phyloP scores from a whole-genome alignment of 2,113 vertebrate species.

The Actenoides hombroni region DNA sequence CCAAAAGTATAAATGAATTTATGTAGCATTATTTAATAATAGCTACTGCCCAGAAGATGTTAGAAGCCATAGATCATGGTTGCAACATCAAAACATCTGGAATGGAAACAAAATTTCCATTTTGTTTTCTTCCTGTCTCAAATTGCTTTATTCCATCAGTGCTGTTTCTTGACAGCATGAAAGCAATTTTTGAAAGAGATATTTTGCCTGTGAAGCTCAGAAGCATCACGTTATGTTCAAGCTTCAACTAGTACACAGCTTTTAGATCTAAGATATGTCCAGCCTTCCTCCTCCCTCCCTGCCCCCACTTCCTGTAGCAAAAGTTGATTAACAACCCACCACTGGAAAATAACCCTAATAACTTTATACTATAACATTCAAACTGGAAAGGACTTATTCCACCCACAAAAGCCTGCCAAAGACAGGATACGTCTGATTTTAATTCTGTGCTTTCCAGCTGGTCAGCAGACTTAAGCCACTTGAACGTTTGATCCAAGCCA shows the following conservation, averaged over 20 bases:
- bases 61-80: constrained; percentile 18
- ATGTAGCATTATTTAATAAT: constrained; percentile 7
- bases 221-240: not conserved
- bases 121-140: constrained; percentile 8
- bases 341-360: not conserved
- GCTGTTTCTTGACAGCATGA: not conserved
- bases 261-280: not conserved
- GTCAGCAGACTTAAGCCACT: not conserved
- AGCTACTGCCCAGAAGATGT: not conserved
- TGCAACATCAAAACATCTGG: constrained; percentile 28
- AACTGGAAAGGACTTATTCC: not conserved
- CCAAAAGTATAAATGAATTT: constrained; percentile 8
- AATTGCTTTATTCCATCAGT: fast-evolving
- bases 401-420: not conserved
- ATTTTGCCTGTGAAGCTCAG: not conserved
- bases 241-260: not conserved
- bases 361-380: not conserved
- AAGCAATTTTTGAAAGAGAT: not conserved
- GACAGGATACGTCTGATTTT: not conserved
- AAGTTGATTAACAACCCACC: not conserved
- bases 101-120: constrained; percentile 5
- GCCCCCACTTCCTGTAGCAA: not conserved
- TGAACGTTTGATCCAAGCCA: not conserved
- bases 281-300: not conserved
- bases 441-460: not conserved